Percentiles rank a stretch among this genome's conserved stretches.
Conservation (phyloP, 2,797 vertebrate species). For the Cottoperca gobio region DNA sequence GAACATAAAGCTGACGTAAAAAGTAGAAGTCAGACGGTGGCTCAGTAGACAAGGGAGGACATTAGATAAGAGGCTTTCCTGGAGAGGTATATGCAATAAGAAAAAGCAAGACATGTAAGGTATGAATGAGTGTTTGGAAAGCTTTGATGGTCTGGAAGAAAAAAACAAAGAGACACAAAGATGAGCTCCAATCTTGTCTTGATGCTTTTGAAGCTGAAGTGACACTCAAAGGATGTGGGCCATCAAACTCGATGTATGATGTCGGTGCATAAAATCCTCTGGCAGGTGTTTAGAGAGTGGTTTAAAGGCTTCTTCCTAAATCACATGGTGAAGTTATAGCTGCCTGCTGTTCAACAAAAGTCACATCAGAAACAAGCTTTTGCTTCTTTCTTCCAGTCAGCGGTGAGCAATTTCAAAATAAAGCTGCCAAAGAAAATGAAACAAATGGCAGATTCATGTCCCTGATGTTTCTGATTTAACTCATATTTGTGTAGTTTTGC, state of each 20-base stretch:
- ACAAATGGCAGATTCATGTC: slow-evolving; percentile 50
- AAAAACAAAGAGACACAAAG: neutral
- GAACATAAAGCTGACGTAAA: slow-evolving; percentile 49
- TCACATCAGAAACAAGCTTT: slow-evolving; percentile 41
- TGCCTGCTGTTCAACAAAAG: slow-evolving; percentile 48
- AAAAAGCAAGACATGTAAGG: neutral
- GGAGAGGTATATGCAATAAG: slow-evolving; percentile 11
- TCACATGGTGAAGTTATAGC: slow-evolving; percentile 32
- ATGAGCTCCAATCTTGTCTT: neutral
- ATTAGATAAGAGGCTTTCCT: slow-evolving; percentile 26
- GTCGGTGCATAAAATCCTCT: slow-evolving; percentile 1
- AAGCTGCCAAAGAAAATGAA: slow-evolving; percentile 25
- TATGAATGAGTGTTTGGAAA: slow-evolving; percentile 1
- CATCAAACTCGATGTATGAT: neutral
- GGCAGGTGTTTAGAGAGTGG: slow-evolving; percentile 35
- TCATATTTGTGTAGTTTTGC: slow-evolving; percentile 51
- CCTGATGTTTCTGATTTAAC: slow-evolving; percentile 29
- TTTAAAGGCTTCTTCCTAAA: slow-evolving; percentile 23
- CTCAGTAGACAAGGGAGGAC: slow-evolving; percentile 12
- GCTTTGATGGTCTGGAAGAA: neutral
- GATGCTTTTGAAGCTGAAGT: slow-evolving; percentile 2
- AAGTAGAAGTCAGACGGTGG: slow-evolving; percentile 27
- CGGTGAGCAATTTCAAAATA: slow-evolving; percentile 55
- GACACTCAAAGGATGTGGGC: neutral
- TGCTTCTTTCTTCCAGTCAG: slow-evolving; percentile 44